Percentiles rank a stretch among this genome's conserved stretches.
Conservation (phyloP, 2,888 invertebrate species). For the Rhamnusium bicolor region DNA sequence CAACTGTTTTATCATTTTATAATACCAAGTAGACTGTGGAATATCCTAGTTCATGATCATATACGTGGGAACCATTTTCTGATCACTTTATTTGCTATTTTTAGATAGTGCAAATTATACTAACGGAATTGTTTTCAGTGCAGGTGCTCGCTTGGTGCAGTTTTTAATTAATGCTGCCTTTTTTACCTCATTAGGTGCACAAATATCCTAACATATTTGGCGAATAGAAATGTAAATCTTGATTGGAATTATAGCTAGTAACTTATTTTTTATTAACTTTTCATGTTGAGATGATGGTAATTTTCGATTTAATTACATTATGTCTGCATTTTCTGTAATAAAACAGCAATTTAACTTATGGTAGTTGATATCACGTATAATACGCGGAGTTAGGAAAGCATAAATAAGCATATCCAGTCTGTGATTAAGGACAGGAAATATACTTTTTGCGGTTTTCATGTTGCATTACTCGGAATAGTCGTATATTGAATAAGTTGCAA, state of each 20-base stretch:
- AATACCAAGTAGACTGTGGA: conserved; percentile 34
- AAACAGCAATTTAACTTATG: conserved; percentile 26
- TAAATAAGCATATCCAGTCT: conserved; percentile 3
- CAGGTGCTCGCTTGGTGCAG: conserved; percentile 35
- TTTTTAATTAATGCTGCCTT: conserved; percentile 13
- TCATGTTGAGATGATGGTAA: conserved; percentile 22
- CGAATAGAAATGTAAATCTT: conserved; percentile 19
- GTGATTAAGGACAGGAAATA: conserved; percentile 7
- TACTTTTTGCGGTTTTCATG: conserved; percentile 3
- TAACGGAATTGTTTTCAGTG: conserved; percentile 33
- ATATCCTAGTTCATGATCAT: conserved; percentile 42
- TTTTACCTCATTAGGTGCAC: neutral
- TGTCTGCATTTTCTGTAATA: conserved; percentile 32
- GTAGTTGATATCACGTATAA: conserved; percentile 6
- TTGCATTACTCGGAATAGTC: neutral
- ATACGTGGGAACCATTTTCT: conserved; percentile 41
- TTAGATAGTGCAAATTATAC: conserved; percentile 33
- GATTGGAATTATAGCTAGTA: conserved; percentile 17
- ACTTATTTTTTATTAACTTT: conserved; percentile 30
- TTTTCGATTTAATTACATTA: conserved; percentile 36
- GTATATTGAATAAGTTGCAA: neutral
- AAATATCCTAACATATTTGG: conserved; percentile 5
- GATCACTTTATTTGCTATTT: conserved; percentile 41
- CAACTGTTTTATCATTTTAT: conserved; percentile 58
- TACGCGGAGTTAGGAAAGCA: conserved; percentile 8